A percentile compares a stretch with the other conserved stretches of the same genome.
Conservation (phyloP, 2,113 vertebrate species). For the Macaca nemestrina region DNA sequence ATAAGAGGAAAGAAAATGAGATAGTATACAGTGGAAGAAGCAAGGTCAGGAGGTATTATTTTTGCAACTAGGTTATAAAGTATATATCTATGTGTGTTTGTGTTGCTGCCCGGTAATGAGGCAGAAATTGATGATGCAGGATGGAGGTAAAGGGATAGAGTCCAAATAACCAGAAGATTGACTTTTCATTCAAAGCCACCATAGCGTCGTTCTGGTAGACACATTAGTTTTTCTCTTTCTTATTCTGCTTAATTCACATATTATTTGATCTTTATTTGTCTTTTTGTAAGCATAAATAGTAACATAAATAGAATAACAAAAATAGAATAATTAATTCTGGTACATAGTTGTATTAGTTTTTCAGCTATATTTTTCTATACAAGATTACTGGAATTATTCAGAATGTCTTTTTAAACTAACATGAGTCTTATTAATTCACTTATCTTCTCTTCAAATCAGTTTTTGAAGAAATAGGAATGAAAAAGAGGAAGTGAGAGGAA, state of each 20-base stretch:
- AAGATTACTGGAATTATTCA: neutral
- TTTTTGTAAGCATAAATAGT: neutral
- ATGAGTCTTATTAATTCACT: neutral
- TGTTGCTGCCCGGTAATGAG: neutral
- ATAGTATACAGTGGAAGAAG: neutral
- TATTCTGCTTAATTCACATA: neutral
- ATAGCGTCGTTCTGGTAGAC: neutral
- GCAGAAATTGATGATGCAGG: neutral
- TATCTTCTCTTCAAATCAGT: neutral
- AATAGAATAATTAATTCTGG: neutral
- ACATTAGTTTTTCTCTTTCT: neutral
- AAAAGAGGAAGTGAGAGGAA: neutral
- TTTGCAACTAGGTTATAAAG: neutral
- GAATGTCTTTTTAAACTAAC: neutral
- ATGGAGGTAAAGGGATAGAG: neutral
- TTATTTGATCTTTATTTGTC: neutral
- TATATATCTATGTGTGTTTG: neutral
- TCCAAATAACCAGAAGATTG: neutral
- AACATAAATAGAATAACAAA: neutral
- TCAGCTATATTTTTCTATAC: neutral
- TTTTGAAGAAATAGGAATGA: neutral
- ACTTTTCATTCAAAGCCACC: neutral
- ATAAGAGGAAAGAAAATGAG: neutral
- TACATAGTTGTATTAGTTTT: neutral
- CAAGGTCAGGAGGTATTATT: neutral